Percentiles rank a stretch among this genome's conserved stretches.
Conservation (phyloP, 2,113 vertebrate genomes). For the Platysternon megacephalum region DNA sequence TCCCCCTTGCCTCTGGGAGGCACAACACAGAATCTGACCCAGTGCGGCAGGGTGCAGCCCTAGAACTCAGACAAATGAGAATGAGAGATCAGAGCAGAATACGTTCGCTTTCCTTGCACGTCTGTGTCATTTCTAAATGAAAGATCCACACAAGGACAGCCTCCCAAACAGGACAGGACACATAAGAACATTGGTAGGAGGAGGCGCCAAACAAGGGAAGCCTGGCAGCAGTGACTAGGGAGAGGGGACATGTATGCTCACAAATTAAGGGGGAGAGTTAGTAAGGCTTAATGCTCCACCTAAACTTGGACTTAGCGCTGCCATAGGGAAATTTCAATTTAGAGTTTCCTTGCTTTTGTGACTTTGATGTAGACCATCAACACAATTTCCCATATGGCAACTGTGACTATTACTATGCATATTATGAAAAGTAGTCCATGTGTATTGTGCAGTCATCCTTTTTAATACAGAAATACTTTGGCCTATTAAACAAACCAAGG, state of each 20-base stretch:
- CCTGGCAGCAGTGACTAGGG: background rate
- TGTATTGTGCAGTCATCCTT: background rate
- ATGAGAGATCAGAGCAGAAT: background rate
- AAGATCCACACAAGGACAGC: background rate
- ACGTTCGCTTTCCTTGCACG: background rate
- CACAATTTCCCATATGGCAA: background rate
- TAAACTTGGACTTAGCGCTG: background rate
- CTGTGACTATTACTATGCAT: rapidly evolving
- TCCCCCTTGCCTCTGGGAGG: background rate
- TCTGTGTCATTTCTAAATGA: background rate
- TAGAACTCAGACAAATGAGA: background rate
- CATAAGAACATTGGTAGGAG: background rate
- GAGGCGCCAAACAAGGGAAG: background rate
- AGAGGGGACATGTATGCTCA: background rate
- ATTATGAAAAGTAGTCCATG: background rate
- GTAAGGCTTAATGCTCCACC: background rate
- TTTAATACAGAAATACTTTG: background rate
- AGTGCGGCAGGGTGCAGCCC: too few species aligned
- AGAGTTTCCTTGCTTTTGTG: background rate
- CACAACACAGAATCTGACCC: too few species aligned
- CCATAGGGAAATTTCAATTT: background rate
- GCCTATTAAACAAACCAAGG: background rate
- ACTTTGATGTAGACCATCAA: background rate
- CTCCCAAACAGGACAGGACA: rapidly evolving
- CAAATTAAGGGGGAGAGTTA: background rate